Base-by-base conservation (phyloP, 1,140 invertebrate genomes). In the Heliconius melpomene region DNA sequence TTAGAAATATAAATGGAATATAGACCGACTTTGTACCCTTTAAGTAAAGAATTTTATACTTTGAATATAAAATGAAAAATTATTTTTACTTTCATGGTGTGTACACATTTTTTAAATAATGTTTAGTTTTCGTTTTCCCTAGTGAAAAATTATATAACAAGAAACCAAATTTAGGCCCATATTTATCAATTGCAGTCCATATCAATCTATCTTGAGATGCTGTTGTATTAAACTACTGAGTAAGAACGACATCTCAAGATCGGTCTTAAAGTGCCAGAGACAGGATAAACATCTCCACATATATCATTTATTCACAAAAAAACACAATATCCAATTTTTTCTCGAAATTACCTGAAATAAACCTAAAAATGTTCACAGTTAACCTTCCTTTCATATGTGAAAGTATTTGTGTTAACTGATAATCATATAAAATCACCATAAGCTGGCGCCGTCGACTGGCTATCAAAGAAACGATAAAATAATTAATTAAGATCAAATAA, bases 381-480 rank as follows among this genome's bases (percentile, higher is more conserved):
- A 23, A 23, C 60, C 26, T 11, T 18, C 8, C 16, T 29, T 29
- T 66, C 16, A 29, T 26, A 66, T 29, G 60, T 66, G 26, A 29
- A 66, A 66, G 13, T 66, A 29, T n/a, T 26, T 23, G 54, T 60
- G 8, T n/a, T 23, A 29, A 26, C 23, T 26, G 23, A 26, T 26
- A 16, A 66, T 29, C 23, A 3, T 66, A 66, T 66, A 26, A 66
- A 26, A 23, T 3, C 23, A 66, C 23, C 60, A 66, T 66, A 29
- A 29, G 60, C 60, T 29, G 60, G 60, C 60, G 60, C 60, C 60
- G 60, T 66, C 11, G 54, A 66, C 60, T 26, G 23, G 60, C 60
- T 66, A 72, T 72, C 72, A 38, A 72, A 46, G 40, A 23, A 72
- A 72, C 60, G 60, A 66, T 66, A 66, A 66, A 66, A 66, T 29